These are phyloP conservation scores for Porites cylindrica DNA, from an alignment of 92 coral and sea anemone species.

Conservation along the genomic window DNA sequence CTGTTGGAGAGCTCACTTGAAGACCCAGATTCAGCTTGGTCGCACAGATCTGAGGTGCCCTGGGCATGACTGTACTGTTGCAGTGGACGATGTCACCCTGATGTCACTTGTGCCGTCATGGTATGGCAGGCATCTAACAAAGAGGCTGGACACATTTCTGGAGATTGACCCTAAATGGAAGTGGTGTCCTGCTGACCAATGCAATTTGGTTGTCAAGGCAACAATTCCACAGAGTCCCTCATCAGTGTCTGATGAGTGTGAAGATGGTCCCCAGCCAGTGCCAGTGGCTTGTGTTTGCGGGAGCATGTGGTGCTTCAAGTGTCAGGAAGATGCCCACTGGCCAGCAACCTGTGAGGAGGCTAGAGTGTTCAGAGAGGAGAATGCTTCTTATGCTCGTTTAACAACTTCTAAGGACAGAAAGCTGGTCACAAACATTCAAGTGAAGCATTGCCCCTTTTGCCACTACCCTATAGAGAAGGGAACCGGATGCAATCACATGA, in stretches of 20 bases:
- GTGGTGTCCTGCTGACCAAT: constrained; percentile 72
- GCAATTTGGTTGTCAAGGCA: constrained; percentile 57
- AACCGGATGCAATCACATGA: constrained; percentile 81
- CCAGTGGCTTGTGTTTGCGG: constrained; percentile 82
- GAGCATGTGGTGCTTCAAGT: constrained; percentile 73
- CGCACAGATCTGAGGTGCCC: constrained; percentile 69
- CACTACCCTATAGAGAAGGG: constrained; percentile 88
- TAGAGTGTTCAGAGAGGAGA: constrained; percentile 52
- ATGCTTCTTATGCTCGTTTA: constrained; percentile 38
- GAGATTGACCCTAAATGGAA: constrained; percentile 62
- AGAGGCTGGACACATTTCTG: constrained; percentile 38
- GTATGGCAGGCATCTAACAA: constrained; percentile 31
- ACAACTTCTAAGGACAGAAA: constrained; percentile 26
- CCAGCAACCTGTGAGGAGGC: constrained; percentile 86
- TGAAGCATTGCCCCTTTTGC: constrained; percentile 92
- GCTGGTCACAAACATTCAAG: constrained; percentile 68
- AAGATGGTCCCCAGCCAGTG: constrained; percentile 28
- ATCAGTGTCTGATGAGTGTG: background rate
- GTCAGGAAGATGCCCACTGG: constrained; percentile 86
- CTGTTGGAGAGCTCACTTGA: constrained; percentile 78
- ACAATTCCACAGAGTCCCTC: background rate
- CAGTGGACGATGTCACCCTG: constrained; percentile 64
- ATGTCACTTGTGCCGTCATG: constrained; percentile 66
- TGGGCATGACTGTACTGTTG: constrained; percentile 57
- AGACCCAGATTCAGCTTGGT: constrained; percentile 63